A percentile compares a stretch with the other conserved stretches of the same genome.
phyloP scores from a whole-genome alignment of 2,797 vertebrate genomes.

The Furcifer pardalis region DNA sequence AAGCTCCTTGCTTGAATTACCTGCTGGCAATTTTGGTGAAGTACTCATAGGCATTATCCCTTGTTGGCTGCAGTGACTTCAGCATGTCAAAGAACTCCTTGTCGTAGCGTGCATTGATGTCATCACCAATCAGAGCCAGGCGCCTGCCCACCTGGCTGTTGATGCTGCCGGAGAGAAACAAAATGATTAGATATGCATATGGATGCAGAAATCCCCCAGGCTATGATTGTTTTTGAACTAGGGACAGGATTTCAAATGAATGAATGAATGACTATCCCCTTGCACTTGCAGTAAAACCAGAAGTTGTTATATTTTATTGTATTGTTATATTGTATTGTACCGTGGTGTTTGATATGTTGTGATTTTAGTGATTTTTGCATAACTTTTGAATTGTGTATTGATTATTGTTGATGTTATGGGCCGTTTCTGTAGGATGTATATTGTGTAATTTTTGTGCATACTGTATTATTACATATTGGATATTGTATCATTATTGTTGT shows the following conservation, averaged over 20 bases:
- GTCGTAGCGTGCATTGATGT: slow-evolving; percentile 78
- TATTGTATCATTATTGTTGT: too few relatives aligned
- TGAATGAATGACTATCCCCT: too few relatives aligned
- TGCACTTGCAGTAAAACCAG: too few relatives aligned
- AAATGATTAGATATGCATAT: accelerated
- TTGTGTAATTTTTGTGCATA: too few relatives aligned
- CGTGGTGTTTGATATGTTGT: too few relatives aligned
- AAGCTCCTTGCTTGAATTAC: slow-evolving; percentile 44
- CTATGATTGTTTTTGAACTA: accelerated
- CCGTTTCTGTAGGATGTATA: too few relatives aligned
- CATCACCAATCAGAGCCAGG: slow-evolving; percentile 79
- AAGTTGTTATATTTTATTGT: too few relatives aligned
- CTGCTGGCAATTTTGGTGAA: slow-evolving; percentile 80
- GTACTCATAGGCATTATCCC: slow-evolving; percentile 70
- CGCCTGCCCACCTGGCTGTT: slow-evolving; percentile 73
- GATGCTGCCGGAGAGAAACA: slow-evolving; percentile 45
- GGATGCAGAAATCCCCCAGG: accelerated
- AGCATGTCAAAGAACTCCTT: slow-evolving; percentile 73
- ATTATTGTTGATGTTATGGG: too few relatives aligned
- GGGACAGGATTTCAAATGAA: accelerated
- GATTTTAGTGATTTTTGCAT: too few relatives aligned
- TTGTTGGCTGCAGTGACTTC: slow-evolving; percentile 71
- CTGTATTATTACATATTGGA: too few relatives aligned
- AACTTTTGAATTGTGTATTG: too few relatives aligned
- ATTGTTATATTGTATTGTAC: too few relatives aligned